A percentile compares a stretch with the other conserved stretches of the same genome.
Evolutionary conservation across 1,140 invertebrate genomes (phyloP).

Genomic region (Drosophila pruinosa): DNA sequence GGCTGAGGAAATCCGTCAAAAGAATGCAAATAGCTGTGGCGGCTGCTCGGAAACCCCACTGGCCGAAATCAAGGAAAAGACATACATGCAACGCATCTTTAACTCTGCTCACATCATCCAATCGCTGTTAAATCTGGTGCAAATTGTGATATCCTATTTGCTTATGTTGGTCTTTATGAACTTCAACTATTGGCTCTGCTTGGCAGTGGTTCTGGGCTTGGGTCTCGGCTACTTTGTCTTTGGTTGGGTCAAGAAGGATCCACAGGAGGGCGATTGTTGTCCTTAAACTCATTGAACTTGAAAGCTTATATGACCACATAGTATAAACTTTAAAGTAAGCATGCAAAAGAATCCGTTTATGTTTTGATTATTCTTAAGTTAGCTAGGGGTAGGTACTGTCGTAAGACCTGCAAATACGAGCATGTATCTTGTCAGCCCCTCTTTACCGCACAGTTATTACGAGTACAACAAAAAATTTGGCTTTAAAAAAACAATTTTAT

Average conservation of each 20-base stretch:
- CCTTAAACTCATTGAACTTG: slow-evolving; percentile 26
- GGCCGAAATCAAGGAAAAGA: slow-evolving; percentile 48
- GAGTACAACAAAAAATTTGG: slow-evolving; percentile 2
- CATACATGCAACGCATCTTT: slow-evolving; percentile 59
- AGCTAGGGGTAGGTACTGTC: slow-evolving; percentile 2
- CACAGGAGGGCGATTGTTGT: slow-evolving; percentile 63
- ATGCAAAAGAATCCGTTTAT: neutral
- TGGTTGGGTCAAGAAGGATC: slow-evolving; percentile 87
- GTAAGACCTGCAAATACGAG: no score
- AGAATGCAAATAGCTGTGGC: slow-evolving; percentile 27
- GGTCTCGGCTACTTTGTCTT: slow-evolving; percentile 96
- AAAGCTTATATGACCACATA: neutral
- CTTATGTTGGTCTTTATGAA: slow-evolving; percentile 99
- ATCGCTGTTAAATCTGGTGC: slow-evolving; percentile 93
- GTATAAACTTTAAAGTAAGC: slow-evolving; percentile 9
- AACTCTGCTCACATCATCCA: slow-evolving; percentile 88
- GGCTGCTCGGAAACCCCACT: slow-evolving; percentile 52
- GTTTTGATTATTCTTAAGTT: slow-evolving; percentile 2
- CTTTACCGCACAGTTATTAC: slow-evolving; percentile 59
- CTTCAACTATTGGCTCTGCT: slow-evolving; percentile 96
- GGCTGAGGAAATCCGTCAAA: slow-evolving; percentile 48
- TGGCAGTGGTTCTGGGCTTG: slow-evolving; percentile 93
- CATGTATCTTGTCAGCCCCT: slow-evolving; percentile 35
- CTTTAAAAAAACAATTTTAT: slow-evolving; percentile 64
- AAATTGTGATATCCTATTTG: slow-evolving; percentile 94